Evolutionary conservation across 2,888 invertebrate species (phyloP).

Genomic region (Amphipyra tragopoginis): DNA sequence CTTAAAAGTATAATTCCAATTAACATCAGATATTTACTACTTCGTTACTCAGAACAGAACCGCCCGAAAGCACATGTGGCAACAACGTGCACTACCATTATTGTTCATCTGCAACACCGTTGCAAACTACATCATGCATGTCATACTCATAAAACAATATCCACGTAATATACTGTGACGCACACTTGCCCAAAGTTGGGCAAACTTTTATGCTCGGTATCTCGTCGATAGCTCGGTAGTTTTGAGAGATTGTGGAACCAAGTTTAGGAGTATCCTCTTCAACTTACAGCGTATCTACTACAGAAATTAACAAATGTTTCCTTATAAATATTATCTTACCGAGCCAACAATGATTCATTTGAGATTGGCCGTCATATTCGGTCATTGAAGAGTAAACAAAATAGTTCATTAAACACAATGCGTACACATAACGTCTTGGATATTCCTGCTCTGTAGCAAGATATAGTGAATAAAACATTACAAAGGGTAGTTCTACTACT

Average conservation of each 20-base stretch:
- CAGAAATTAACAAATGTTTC: no score
- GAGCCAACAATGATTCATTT: conserved; percentile 17
- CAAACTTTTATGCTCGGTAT: neutral
- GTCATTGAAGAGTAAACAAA: conserved; percentile 13
- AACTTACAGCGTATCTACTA: neutral
- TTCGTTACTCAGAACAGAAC: neutral
- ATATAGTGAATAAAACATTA: conserved; percentile 2
- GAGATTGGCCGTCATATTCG: neutral
- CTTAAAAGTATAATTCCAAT: no score
- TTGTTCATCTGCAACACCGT: conserved; percentile 17
- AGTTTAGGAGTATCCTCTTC: conserved; percentile 21
- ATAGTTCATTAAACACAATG: neutral
- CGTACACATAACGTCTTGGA: neutral
- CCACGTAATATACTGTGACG: no score
- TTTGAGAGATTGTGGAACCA: no score
- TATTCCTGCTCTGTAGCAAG: neutral
- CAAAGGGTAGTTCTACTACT: no score
- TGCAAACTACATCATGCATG: neutral
- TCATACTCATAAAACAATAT: no score
- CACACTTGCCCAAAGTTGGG: neutral
- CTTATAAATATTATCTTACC: conserved; percentile 4
- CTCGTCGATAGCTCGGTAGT: conserved; percentile 12
- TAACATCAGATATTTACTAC: no score
- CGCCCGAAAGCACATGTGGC: neutral
- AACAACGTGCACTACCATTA: neutral